Base-by-base conservation (phyloP, 2,797 vertebrate genomes). In the Coluber constrictor region DNA sequence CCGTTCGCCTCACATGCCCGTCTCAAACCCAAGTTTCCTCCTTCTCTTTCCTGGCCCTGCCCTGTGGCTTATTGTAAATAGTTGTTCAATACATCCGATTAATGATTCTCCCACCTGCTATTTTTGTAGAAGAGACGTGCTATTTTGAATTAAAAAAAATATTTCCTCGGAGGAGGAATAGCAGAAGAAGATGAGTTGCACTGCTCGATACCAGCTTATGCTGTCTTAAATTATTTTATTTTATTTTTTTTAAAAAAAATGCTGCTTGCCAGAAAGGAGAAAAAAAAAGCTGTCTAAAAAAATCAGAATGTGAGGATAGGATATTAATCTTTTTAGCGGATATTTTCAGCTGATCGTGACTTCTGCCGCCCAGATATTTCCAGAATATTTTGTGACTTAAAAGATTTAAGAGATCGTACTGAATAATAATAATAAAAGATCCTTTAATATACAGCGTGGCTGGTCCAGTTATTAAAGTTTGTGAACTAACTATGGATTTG, bases 171-270 rank as follows among this genome's bases (percentile, higher is more conserved):
- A 98, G 97, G 97, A 98, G 97, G 97, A 98, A 97, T 98, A 98
- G 98, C 98, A 98, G 70, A 98, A 98, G 97, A 97, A 9, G 98
- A 63, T 97, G 97, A 98, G 98, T 98, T 98, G 98, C 98, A 99
- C 98, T 94, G 98, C 97, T 98, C 97, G 97, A 95, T 98, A 97
- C 98, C 98, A 98, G 98, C 98, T 98, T 98, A 98, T 94, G 98
- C 98, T 98, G 98, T 99, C 98, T 98, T 63, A 63, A 99, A 99
- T 4, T 63, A 98, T 99, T 99, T 4, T 61, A 98, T 99, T 99
- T n/a, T n/a, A n/a, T n/a, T 98, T 97, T 97, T 97, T 86, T 70
- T 7, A 97, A 98, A 98, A 98, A 98, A 98, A 98, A 99, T 98
- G 98, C 98, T 96, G 97, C 98, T 96, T 98, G 98, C 98, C 98